A percentile compares a stretch with the other conserved stretches of the same genome.
These are phyloP conservation scores for Isaurus tuberculatus DNA, from an alignment of 92 coral and sea anemone species.

Conservation along the genomic window DNA sequence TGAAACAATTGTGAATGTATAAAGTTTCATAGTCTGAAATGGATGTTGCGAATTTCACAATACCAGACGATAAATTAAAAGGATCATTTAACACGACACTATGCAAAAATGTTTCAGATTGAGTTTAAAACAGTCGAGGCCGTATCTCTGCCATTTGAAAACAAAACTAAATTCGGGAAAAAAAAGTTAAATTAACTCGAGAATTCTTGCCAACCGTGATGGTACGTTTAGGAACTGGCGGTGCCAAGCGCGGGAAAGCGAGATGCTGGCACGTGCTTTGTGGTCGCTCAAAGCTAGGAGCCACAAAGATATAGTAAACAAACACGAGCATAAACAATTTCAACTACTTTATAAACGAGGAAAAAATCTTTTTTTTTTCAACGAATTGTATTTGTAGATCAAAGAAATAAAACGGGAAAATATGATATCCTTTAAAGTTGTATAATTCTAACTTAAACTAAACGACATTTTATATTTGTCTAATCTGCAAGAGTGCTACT, in stretches of 20 bases:
- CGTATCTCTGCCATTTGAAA: no score
- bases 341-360: not conserved
- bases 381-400: not conserved
- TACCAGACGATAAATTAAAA: not conserved
- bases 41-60: no score
- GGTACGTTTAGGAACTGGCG: not conserved
- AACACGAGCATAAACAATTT: not conserved
- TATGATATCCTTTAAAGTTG: not conserved
- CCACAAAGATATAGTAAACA: conserved; percentile 15
- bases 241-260: conserved; percentile 53
- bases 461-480: no score
- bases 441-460: not conserved
- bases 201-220: not conserved
- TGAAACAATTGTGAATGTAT: no score
- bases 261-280: conserved; percentile 12
- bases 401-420: not conserved
- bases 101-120: not conserved
- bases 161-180: no score
- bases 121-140: no score
- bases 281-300: not conserved
- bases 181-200: not conserved
- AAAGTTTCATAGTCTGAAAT: no score
- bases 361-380: not conserved
- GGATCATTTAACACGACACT: conserved; percentile 3
- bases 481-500: no score